A percentile compares a stretch with the other conserved stretches of the same genome.
These are phyloP conservation scores for Theodoxus fluviatilis DNA, from an alignment of 2,888 invertebrate species.

Conservation along the genomic window DNA sequence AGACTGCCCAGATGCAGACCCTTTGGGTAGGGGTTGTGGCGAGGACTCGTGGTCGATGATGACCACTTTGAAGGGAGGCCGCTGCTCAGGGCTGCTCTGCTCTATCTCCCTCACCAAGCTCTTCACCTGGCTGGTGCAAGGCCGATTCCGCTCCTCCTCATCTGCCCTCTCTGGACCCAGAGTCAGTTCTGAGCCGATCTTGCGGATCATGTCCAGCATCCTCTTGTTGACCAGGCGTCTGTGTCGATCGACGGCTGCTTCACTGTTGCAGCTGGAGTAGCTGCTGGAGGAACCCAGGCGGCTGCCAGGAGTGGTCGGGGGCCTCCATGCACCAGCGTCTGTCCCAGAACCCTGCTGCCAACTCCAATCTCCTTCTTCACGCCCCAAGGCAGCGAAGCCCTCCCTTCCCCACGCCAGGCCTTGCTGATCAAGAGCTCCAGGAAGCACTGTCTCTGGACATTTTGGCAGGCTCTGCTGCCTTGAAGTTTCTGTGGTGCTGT, in stretches of 20 bases:
- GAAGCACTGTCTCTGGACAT: no score
- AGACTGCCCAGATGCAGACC: slow-evolving; percentile 2
- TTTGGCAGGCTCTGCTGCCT: no score
- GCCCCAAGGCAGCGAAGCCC: no score
- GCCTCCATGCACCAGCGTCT: no score
- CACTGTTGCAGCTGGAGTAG: not conserved
- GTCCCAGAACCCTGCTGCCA: no score
- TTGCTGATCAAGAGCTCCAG: no score
- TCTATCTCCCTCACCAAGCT: slow-evolving; percentile 50
- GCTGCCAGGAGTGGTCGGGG: no score
- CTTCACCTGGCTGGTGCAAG: slow-evolving; percentile 40
- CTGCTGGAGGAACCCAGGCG: not conserved
- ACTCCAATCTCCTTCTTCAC: no score
- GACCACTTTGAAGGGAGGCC: slow-evolving; percentile 35
- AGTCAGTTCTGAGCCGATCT: slow-evolving; percentile 48
- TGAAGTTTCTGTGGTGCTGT: no score
- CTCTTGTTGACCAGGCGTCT: not conserved
- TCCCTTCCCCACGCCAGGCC: no score
- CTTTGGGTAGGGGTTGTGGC: slow-evolving; percentile 11
- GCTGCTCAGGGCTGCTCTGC: slow-evolving; percentile 18
- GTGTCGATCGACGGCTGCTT: not conserved
- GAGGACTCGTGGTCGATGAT: slow-evolving; percentile 41
- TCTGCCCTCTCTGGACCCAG: slow-evolving; percentile 44
- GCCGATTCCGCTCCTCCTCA: slow-evolving; percentile 31
- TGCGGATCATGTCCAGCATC: slow-evolving; percentile 47